Percentiles rank a stretch among this genome's conserved stretches.
Conservation (phyloP, 2,888 invertebrate genomes). For the Iphiclides podalirius region DNA sequence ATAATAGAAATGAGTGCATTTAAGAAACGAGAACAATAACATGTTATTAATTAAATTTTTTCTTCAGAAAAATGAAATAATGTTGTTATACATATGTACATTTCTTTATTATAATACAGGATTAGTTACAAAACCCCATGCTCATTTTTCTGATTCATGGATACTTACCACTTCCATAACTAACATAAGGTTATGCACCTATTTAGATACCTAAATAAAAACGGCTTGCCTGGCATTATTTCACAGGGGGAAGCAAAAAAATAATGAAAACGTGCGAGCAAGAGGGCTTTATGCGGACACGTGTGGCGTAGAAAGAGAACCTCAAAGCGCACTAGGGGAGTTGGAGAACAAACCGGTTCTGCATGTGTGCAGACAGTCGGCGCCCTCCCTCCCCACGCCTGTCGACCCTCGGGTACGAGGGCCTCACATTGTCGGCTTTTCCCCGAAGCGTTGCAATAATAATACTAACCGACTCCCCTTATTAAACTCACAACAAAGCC, state of each 20-base stretch:
- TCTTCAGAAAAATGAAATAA: too few relatives aligned
- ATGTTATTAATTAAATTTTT: too few relatives aligned
- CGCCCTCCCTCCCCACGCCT: slow-evolving; percentile 69
- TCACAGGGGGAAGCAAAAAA: slow-evolving; percentile 74
- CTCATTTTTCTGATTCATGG: slow-evolving; percentile 37
- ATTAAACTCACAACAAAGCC: slow-evolving; percentile 28
- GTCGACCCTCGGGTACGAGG: slow-evolving; percentile 68
- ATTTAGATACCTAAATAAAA: slow-evolving; percentile 66
- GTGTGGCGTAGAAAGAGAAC: slow-evolving; percentile 65
- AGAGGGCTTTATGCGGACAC: slow-evolving; percentile 62
- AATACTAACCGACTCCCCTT: slow-evolving; percentile 48
- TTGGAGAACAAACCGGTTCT: slow-evolving; percentile 74
- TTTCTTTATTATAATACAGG: slow-evolving; percentile 25
- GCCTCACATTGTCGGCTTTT: slow-evolving; percentile 70
- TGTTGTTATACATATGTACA: too few relatives aligned
- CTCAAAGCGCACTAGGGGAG: slow-evolving; percentile 67
- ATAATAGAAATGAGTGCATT: too few relatives aligned
- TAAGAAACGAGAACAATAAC: too few relatives aligned
- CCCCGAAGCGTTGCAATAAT: slow-evolving; percentile 69
- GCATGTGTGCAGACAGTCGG: slow-evolving; percentile 73
- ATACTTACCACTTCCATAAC: slow-evolving; percentile 52
- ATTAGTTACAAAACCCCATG: slow-evolving; percentile 43
- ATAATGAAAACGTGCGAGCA: slow-evolving; percentile 72
- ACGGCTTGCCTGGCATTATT: slow-evolving; percentile 69
- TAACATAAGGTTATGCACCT: slow-evolving; percentile 46